Conservation (phyloP, 2,797 vertebrate genomes). For the Chaenodraco wilsoni region DNA sequence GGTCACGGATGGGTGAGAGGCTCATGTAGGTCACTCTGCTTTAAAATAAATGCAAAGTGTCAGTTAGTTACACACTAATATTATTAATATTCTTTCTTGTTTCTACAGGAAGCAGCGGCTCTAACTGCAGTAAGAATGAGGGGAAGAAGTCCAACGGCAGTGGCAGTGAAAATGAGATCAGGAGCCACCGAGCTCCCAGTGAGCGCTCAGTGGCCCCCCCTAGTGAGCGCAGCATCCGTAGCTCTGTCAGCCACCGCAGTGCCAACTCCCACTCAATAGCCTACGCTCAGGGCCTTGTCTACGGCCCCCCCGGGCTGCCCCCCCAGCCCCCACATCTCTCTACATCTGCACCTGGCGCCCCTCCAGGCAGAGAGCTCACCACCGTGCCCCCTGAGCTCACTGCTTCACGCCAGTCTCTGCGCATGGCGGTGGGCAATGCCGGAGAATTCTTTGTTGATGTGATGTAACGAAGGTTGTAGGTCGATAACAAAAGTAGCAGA, state of each 20-base stretch:
- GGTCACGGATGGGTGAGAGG: conserved; percentile 42
- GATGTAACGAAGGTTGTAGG: conserved; percentile 86
- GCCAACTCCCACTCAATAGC: conserved; percentile 90
- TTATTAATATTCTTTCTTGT: conserved; percentile 23
- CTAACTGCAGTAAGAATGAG: conserved; percentile 93
- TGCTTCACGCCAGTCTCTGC: conserved; percentile 97
- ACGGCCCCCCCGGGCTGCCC: conserved; percentile 91
- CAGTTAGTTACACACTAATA: neutral
- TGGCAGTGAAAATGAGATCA: conserved; percentile 91
- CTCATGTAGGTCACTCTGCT: conserved; percentile 23
- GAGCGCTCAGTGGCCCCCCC: conserved; percentile 87
- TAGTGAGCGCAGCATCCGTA: conserved; percentile 90
- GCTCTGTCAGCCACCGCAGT: conserved; percentile 90
- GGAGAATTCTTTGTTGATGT: conserved; percentile 99
- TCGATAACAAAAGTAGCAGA: conserved; percentile 48
- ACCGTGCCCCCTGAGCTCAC: conserved; percentile 96
- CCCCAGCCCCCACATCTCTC: conserved; percentile 86
- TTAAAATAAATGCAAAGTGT: neutral
- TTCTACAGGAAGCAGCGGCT: conserved; percentile 93
- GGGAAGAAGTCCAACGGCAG: conserved; percentile 86
- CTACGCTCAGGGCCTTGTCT: conserved; percentile 82
- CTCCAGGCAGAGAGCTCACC: conserved; percentile 90
- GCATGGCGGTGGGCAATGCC: conserved; percentile 97
- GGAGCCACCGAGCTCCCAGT: conserved; percentile 88
- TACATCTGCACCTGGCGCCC: conserved; percentile 88